Evolutionary conservation across 1,140 invertebrate species (phyloP).

Genomic region (Zaprionus kolodkinae): DNA sequence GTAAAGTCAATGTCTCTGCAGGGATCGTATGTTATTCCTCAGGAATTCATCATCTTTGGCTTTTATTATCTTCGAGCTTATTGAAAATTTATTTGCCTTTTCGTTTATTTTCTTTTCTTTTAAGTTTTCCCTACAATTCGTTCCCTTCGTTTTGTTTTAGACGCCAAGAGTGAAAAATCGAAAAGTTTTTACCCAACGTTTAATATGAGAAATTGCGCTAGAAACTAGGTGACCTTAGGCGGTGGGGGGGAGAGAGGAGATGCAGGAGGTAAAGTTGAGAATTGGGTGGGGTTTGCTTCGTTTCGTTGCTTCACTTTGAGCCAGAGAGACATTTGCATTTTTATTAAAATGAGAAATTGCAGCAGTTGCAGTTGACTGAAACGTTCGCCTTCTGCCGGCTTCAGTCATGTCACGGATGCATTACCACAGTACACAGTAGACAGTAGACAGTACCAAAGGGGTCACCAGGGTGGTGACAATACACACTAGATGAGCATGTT

Average conservation of each 20-base stretch:
- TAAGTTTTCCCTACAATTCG: background rate
- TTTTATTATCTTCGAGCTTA: constrained; percentile 55
- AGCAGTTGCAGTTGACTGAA: constrained; percentile 65
- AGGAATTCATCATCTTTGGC: constrained; percentile 41
- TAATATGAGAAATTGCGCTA: constrained; percentile 56
- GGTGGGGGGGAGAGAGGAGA: too few relatives aligned
- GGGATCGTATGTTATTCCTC: constrained; percentile 19
- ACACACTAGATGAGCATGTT: background rate
- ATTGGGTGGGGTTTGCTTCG: background rate
- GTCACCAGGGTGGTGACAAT: background rate
- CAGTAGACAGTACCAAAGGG: too few relatives aligned
- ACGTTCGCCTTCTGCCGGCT: constrained; percentile 28
- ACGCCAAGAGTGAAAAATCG: constrained; percentile 56
- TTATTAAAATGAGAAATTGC: constrained; percentile 75
- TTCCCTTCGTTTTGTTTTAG: constrained; percentile 39
- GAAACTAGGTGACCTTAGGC: background rate
- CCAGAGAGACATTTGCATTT: constrained; percentile 72
- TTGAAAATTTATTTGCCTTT: constrained; percentile 69
- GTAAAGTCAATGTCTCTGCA: constrained; percentile 41
- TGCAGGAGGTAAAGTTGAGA: too few relatives aligned
- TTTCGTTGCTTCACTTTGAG: constrained; percentile 65
- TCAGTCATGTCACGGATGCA: constrained; percentile 49
- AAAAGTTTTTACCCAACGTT: constrained; percentile 64
- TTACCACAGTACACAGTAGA: constrained; percentile 19
- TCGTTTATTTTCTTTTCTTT: constrained; percentile 17